Base-by-base conservation (phyloP, 2,113 vertebrate genomes). In the Catagonus wagneri region DNA sequence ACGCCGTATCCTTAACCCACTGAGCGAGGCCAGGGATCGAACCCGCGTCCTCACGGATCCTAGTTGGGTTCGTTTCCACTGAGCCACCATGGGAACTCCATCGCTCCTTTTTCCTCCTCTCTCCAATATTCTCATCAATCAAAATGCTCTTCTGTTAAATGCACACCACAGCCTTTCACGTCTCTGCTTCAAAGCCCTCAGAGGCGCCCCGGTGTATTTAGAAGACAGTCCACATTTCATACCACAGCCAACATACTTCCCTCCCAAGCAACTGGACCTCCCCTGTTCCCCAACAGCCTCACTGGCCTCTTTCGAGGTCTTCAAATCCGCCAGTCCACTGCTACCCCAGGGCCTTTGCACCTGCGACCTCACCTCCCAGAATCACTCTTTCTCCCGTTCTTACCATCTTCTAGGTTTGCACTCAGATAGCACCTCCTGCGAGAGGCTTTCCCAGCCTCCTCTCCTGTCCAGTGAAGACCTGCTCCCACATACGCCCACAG, bases 331-430 rank as follows among this genome's bases (percentile, higher is more conserved):
- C 65, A 1, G 2, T 20, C 19, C 22, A 10, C 16, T 58, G 81
- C 76, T 54, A 84, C 56, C 66, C 56, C 72, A 89, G 78, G 96
- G 34, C 85, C 72, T 91, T 93, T 90, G 71, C 56, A 44, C 39
- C 7, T 63, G 54, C 80, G 56, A 11, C 2, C 36, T 44, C 54
- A 36, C 44, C 52, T 88, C 52, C 50, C 54, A 19, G 4, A 25
- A 39, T 2, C 6, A 23, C 23, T 79, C 65, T 81, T 68, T 20
- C 86, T 72, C 22, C 78, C 6, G 6, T 29, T 90, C 34, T 87
- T 68, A 79, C 2, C n/a, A 56, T 34, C 63, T 60, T 86, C 58
- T 32, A 19, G 34, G 22, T 54, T 65, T 74, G 56, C 58, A 88
- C 60, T 96, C 89, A 50, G 56, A n/a, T 1, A 3, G 75, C 36